Conservation (phyloP, 2,888 invertebrate genomes). For the Agapostemon virescens region DNA sequence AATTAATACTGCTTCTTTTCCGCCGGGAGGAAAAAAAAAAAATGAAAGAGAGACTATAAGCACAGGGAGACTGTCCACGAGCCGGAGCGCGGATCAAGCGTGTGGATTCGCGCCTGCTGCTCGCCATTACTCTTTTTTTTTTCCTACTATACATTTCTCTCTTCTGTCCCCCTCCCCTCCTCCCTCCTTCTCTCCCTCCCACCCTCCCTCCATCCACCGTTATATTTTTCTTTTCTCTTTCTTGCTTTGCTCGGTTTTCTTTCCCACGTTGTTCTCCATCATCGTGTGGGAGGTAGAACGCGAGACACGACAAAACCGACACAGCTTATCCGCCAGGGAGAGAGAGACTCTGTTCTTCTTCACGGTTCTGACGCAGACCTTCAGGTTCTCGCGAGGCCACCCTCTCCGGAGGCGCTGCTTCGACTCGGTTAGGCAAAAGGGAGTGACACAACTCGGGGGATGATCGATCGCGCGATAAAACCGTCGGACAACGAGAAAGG, state of each 20-base stretch:
- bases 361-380: neutral
- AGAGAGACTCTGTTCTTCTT: conserved; percentile 35
- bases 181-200: neutral
- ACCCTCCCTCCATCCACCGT: too few species aligned
- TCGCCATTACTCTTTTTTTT: conserved; percentile 47
- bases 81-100: conserved; percentile 42
- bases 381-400: neutral
- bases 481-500: conserved; percentile 7
- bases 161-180: neutral
- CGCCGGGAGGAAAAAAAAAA: conserved; percentile 52
- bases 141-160: conserved; percentile 6
- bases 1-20: conserved; percentile 52
- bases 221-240: conserved; percentile 6
- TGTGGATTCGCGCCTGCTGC: conserved; percentile 42
- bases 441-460: conserved; percentile 26
- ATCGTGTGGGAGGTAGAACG: conserved; percentile 25
- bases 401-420: conserved; percentile 11
- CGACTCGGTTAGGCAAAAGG: conserved; percentile 2
- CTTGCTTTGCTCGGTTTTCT: conserved; percentile 5
- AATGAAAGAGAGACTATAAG: conserved; percentile 28
- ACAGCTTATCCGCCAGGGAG: conserved; percentile 43
- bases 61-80: conserved; percentile 59
- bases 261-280: neutral
- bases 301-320: conserved; percentile 5
- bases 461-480: conserved; percentile 24